Conservation (phyloP, 2,888 invertebrate genomes). For the Flabesymbios commensalis region DNA sequence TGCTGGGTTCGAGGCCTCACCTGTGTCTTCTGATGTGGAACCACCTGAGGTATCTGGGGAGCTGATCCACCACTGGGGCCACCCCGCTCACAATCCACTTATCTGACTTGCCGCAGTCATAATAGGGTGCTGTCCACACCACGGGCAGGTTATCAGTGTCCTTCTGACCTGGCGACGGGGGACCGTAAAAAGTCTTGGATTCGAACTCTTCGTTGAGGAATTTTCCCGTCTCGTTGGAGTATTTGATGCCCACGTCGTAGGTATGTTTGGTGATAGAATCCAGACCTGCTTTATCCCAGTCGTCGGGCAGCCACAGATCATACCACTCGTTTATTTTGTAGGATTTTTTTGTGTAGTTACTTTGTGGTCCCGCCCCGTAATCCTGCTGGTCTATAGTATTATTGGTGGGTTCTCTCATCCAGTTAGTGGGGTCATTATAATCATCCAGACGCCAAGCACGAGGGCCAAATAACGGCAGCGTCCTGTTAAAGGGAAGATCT, state of each 20-base stretch:
- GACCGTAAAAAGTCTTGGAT: constrained; percentile 55
- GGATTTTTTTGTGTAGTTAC: constrained; percentile 87
- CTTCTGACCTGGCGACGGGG: constrained; percentile 57
- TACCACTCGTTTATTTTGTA: constrained; percentile 96
- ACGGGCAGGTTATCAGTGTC: constrained; percentile 76
- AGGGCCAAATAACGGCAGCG: constrained; percentile 91
- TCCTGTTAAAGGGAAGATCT: constrained; percentile 90
- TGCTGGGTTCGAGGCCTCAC: too few species aligned
- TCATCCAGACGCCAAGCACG: constrained; percentile 72
- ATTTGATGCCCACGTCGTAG: constrained; percentile 53
- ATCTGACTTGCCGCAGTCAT: constrained; percentile 92
- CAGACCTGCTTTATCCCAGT: constrained; percentile 73
- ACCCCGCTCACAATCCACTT: constrained; percentile 95
- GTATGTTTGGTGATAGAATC: constrained; percentile 43
- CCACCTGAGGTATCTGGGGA: constrained; percentile 68
- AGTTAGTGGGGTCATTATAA: constrained; percentile 82
- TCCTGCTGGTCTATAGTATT: constrained; percentile 75
- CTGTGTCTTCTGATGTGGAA: constrained; percentile 48
- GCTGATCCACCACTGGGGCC: constrained; percentile 93
- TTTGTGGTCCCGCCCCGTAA: constrained; percentile 73
- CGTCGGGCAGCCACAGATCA: constrained; percentile 86
- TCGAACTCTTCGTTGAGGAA: constrained; percentile 47
- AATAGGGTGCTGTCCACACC: constrained; percentile 92
- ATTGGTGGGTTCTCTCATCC: constrained; percentile 90
- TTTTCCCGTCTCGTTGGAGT: constrained; percentile 54